These are phyloP conservation scores for Tolmerus cingulatus DNA, from an alignment of 2,888 invertebrate species.

Conservation along the genomic window DNA sequence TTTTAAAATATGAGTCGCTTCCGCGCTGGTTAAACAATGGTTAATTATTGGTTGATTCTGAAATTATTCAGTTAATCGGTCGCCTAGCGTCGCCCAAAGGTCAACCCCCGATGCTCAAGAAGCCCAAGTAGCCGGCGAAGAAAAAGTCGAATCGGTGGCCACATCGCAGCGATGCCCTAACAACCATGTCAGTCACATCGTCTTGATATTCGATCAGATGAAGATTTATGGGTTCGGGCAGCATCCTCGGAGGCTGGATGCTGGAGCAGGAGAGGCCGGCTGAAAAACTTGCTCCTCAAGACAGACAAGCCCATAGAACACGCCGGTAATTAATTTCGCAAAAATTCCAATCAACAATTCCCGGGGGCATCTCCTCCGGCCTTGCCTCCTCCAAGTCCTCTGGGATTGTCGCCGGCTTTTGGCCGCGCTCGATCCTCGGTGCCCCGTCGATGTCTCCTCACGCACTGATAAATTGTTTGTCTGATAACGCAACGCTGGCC, in stretches of 20 bases:
- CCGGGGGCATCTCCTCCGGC: background rate
- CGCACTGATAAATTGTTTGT: slow-evolving; percentile 37
- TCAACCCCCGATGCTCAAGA: background rate
- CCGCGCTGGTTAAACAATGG: too few species aligned
- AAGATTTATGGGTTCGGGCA: slow-evolving; percentile 43
- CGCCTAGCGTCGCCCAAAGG: background rate
- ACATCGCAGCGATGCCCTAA: slow-evolving; percentile 10
- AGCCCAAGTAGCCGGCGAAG: background rate
- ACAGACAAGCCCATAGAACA: slow-evolving; percentile 41
- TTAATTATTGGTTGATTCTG: too few species aligned
- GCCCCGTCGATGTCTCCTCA: background rate
- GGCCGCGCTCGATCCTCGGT: background rate
- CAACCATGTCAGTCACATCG: slow-evolving; percentile 43
- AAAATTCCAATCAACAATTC: slow-evolving; percentile 44
- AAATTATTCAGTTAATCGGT: background rate
- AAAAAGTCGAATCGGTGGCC: background rate
- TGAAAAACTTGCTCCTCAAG: slow-evolving; percentile 36
- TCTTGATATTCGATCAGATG: slow-evolving; percentile 38
- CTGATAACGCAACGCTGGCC: background rate
- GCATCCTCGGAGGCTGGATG: background rate
- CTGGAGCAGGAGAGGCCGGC: background rate
- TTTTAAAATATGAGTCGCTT: too few species aligned
- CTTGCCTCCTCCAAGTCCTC: slow-evolving; percentile 15
- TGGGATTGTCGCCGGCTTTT: slow-evolving; percentile 3
- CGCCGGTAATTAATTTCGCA: slow-evolving; percentile 44